Conservation (phyloP, 2,797 vertebrate species). For the Lindbergichthys nudifrons region DNA sequence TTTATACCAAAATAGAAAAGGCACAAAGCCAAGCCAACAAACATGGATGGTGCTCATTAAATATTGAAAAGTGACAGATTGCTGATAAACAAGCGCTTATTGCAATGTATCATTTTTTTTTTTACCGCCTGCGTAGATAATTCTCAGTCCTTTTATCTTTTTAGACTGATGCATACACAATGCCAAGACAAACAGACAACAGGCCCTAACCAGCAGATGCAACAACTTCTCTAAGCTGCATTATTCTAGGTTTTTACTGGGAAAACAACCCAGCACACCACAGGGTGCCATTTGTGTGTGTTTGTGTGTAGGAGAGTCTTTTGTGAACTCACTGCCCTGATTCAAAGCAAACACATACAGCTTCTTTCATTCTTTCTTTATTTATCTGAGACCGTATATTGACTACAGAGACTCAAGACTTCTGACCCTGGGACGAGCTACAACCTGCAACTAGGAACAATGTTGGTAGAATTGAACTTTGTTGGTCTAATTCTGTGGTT, state of each 20-base stretch:
- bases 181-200: constrained; percentile 50
- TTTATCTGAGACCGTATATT: constrained; percentile 54
- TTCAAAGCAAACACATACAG: constrained; percentile 61
- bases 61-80: constrained; percentile 25
- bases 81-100: constrained; percentile 17
- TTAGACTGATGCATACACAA: constrained; percentile 17
- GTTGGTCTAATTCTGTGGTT: background rate
- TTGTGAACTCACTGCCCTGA: constrained; percentile 61
- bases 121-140: constrained; percentile 33
- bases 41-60: constrained; percentile 16
- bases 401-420: constrained; percentile 64
- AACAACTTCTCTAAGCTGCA: constrained; percentile 57
- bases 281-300: constrained; percentile 63
- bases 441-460: background rate
- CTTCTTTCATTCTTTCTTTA: constrained; percentile 39
- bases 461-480: background rate
- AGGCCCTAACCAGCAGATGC: constrained; percentile 55
- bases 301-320: constrained; percentile 46
- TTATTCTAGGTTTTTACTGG: constrained; percentile 48
- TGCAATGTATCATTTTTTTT: constrained; percentile 9
- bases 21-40: background rate
- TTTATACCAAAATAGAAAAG: background rate
- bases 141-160: constrained; percentile 40
- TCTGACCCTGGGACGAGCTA: constrained; percentile 45
- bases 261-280: constrained; percentile 63